phyloP scores from a whole-genome alignment of 1,140 invertebrate genomes.

The Pseudoatta argentina region DNA sequence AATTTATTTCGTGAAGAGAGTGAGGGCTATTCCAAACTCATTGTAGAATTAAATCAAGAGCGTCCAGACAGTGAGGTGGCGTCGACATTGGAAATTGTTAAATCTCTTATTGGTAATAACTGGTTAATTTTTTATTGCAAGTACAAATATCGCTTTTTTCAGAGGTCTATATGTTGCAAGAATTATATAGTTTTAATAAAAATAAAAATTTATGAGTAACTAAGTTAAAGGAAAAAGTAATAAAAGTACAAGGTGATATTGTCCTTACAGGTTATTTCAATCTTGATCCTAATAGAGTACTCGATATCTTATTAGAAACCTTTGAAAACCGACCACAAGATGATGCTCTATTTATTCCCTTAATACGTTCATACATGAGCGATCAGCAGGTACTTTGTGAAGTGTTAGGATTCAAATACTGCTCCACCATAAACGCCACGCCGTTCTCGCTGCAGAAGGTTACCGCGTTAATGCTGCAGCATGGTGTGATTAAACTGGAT shows the following conservation, averaged over 20 bases:
- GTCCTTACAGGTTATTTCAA: constrained; percentile 96
- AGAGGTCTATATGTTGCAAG: background rate
- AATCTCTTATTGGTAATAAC: constrained; percentile 95
- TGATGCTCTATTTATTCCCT: constrained; percentile 92
- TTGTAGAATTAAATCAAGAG: constrained; percentile 98
- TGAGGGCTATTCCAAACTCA: constrained; percentile 99
- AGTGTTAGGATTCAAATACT: constrained; percentile 97
- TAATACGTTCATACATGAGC: constrained; percentile 95
- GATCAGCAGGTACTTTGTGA: constrained; percentile 95
- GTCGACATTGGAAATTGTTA: constrained; percentile 93
- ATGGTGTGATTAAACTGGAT: constrained; percentile 94
- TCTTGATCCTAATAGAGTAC: constrained; percentile 98
- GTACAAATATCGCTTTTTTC: background rate
- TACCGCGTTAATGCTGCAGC: constrained; percentile 95
- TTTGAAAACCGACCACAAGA: constrained; percentile 95
- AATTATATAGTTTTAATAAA: background rate
- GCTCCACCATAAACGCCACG: constrained; percentile 89
- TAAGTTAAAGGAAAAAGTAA: background rate
- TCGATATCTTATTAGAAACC: constrained; percentile 98
- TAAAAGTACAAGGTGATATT: constrained; percentile 9
- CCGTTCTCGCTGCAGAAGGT: constrained; percentile 95
- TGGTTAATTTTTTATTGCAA: background rate
- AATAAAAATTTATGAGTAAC: background rate
- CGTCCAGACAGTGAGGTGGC: constrained; percentile 88
- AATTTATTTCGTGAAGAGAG: constrained; percentile 99